These are phyloP conservation scores for Zoanthus sociatus DNA, from an alignment of 92 coral and sea anemone species.

Conservation along the genomic window DNA sequence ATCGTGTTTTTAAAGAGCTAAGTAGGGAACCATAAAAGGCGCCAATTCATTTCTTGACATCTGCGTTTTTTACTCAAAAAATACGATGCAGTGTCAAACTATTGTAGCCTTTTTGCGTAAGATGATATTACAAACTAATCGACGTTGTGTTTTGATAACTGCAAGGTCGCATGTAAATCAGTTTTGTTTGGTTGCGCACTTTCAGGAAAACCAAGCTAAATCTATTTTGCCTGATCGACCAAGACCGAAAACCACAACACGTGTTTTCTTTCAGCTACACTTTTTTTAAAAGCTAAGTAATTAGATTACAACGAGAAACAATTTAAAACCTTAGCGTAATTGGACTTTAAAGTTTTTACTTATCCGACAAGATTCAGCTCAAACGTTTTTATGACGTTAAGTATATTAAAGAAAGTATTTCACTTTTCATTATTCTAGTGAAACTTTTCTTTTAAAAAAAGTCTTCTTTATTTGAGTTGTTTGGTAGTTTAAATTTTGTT, in stretches of 20 bases:
- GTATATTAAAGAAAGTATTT: neutral
- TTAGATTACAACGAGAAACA: slow-evolving; percentile 14
- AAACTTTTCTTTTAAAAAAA: neutral
- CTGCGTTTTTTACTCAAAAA: slow-evolving; percentile 9
- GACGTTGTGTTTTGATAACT: neutral
- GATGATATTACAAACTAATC: neutral
- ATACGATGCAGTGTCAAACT: neutral
- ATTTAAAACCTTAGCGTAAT: neutral
- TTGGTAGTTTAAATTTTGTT: too few relatives aligned
- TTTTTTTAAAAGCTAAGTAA: slow-evolving; percentile 12
- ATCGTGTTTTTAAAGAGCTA: slow-evolving; percentile 22
- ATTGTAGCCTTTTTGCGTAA: neutral
- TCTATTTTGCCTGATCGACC: neutral
- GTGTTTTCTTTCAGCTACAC: slow-evolving; percentile 38
- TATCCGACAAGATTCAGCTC: slow-evolving; percentile 20
- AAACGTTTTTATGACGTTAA: neutral
- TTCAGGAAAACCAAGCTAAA: neutral
- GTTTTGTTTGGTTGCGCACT: neutral
- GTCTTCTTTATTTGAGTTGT: neutral
- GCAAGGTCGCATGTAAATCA: neutral
- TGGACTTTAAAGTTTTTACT: slow-evolving; percentile 10
- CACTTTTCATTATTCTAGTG: neutral
- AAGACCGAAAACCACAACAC: slow-evolving; percentile 46
- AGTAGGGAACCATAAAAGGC: slow-evolving; percentile 25
- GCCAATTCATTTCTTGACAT: neutral